These are phyloP conservation scores for Neodontobutis hainanensis DNA, from an alignment of 2,113 vertebrate genomes.

Conservation along the genomic window DNA sequence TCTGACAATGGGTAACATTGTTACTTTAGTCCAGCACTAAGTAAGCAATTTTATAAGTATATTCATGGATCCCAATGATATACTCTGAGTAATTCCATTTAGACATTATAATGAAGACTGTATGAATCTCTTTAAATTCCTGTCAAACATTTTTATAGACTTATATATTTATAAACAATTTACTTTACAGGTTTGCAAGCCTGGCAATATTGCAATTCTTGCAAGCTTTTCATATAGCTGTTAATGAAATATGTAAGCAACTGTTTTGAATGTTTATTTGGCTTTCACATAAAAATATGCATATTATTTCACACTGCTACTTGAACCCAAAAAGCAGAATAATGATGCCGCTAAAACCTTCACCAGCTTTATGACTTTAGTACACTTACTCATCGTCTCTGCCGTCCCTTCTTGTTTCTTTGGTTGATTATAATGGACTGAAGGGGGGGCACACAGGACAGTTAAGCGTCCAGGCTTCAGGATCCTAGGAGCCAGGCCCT, in stretches of 20 bases:
- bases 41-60: not conserved
- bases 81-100: too few species aligned
- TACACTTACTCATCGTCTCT: slow-evolving; percentile 57
- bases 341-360: slow-evolving; percentile 24
- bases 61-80: too few species aligned
- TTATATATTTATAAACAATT: too few species aligned
- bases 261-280: not conserved
- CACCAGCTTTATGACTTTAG: slow-evolving; percentile 34
- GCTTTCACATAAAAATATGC: not conserved
- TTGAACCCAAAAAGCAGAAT: not conserved
- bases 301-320: not conserved
- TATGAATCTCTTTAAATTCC: too few species aligned
- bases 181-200: not conserved
- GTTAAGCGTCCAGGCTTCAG: slow-evolving; percentile 63
- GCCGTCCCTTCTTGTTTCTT: slow-evolving; percentile 54
- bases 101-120: too few species aligned
- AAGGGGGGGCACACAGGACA: slow-evolving; percentile 74
- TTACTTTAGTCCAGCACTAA: not conserved
- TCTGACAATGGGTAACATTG: slow-evolving; percentile 40
- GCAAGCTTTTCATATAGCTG: not conserved
- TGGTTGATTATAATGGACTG: slow-evolving; percentile 70
- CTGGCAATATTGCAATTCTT: slow-evolving; percentile 1
- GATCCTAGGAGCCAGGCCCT: slow-evolving; percentile 46
- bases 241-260: not conserved
- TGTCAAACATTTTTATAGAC: too few species aligned